These are phyloP conservation scores for Sesamia nonagrioides DNA, from an alignment of 1,140 invertebrate species.

Conservation along the genomic window DNA sequence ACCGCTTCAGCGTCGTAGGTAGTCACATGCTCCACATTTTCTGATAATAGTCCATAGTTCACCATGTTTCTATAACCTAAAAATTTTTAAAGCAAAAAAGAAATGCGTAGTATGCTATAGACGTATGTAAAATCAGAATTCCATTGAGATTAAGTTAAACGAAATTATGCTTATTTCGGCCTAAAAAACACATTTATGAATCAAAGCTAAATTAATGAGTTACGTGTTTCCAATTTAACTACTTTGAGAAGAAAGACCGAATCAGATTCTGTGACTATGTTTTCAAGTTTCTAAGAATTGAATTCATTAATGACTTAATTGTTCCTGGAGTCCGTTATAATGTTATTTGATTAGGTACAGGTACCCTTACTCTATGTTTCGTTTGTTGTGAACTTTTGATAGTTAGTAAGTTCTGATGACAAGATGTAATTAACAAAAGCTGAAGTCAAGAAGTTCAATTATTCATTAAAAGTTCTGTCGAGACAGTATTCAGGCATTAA, in stretches of 20 bases:
- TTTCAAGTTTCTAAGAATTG: no score
- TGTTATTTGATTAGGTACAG: background rate
- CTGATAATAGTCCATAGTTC: constrained; percentile 65
- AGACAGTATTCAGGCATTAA: constrained; percentile 5
- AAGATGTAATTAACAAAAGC: constrained; percentile 24
- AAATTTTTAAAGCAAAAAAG: background rate
- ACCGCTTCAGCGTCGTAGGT: constrained; percentile 61
- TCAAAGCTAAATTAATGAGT: no score
- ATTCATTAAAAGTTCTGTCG: constrained; percentile 15
- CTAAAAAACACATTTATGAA: no score
- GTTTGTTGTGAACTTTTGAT: background rate
- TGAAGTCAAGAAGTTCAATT: constrained; percentile 20
- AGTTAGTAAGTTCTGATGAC: constrained; percentile 11
- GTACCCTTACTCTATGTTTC: background rate
- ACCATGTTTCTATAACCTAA: constrained; percentile 71
- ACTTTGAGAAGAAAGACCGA: no score
- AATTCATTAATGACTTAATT: no score
- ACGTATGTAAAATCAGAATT: no score
- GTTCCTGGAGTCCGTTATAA: no score
- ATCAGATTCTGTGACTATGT: no score
- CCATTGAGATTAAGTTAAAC: no score
- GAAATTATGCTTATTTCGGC: no score
- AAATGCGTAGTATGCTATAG: no score
- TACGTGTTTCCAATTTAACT: no score
- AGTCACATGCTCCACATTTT: constrained; percentile 57